Evolutionary conservation across 2,113 vertebrate species (phyloP).

Genomic region (Strigops habroptila): DNA sequence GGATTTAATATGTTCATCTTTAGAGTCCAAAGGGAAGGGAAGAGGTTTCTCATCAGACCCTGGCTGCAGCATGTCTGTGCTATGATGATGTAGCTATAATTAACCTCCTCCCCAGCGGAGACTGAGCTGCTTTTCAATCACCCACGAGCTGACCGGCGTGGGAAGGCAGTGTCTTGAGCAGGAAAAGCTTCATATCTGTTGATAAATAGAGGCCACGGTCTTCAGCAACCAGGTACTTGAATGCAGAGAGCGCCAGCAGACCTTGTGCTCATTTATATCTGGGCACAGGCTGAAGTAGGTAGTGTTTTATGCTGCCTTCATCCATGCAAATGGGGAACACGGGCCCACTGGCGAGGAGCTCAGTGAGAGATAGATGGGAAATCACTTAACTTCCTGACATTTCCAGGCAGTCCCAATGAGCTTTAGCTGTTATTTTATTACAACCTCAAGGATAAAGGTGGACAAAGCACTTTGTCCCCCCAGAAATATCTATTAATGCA

Average conservation of each 20-base stretch:
- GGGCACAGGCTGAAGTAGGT: fast-evolving
- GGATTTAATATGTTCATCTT: constrained; percentile 41
- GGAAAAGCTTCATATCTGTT: not conserved
- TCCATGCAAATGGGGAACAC: not conserved
- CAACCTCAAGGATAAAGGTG: not conserved
- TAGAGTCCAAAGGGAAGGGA: constrained; percentile 1
- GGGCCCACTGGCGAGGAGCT: not conserved
- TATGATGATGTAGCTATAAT: constrained; percentile 16
- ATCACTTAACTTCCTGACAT: not conserved
- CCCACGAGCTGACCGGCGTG: not conserved
- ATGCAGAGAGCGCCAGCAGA: not conserved
- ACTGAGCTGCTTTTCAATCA: not conserved
- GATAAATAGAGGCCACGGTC: not conserved
- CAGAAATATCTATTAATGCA: fast-evolving
- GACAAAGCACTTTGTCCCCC: not conserved
- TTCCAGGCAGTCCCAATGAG: not conserved
- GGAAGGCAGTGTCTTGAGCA: not conserved
- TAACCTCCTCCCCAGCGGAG: not conserved
- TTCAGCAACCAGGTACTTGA: not conserved
- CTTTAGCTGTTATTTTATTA: not conserved
- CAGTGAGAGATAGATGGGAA: not conserved
- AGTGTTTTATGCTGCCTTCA: not conserved
- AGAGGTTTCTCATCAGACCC: constrained; percentile 42
- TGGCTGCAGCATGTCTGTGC: not conserved
- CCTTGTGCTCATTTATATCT: not conserved